phyloP scores from a whole-genome alignment of 2,113 vertebrate genomes.

The Carettochelys insculpta region DNA sequence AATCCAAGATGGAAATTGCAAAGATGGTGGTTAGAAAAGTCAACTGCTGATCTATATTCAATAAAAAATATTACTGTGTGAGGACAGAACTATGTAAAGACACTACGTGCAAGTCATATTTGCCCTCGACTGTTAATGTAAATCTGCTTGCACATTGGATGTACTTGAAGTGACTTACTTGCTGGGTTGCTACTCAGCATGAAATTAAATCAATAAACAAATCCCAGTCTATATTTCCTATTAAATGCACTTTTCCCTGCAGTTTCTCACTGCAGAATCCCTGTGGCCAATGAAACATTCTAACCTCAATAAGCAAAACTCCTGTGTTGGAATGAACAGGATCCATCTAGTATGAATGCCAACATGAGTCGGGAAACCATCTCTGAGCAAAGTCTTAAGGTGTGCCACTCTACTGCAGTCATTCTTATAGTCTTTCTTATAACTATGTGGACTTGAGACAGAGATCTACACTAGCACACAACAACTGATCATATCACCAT shows the following conservation, averaged over 20 bases:
- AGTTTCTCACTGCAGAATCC: not conserved
- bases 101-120: not conserved
- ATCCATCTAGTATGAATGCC: not conserved
- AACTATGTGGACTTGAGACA: too few relatives aligned
- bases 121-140: not conserved
- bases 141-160: not conserved
- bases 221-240: not conserved
- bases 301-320: not conserved
- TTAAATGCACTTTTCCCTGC: not conserved
- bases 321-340: not conserved
- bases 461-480: not conserved
- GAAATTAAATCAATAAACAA: not conserved
- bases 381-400: not conserved
- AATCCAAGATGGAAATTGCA: too few relatives aligned
- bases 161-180: not conserved
- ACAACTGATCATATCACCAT: not conserved
- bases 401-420: not conserved
- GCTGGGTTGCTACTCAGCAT: not conserved
- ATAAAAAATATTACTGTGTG: not conserved
- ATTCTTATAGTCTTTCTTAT: not conserved
- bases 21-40: not conserved
- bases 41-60: not conserved
- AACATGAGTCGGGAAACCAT: not conserved
- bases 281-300: not conserved
- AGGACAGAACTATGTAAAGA: not conserved